Evolutionary conservation across 2,888 invertebrate genomes (phyloP).

Genomic region (Drosophila ustulata): DNA sequence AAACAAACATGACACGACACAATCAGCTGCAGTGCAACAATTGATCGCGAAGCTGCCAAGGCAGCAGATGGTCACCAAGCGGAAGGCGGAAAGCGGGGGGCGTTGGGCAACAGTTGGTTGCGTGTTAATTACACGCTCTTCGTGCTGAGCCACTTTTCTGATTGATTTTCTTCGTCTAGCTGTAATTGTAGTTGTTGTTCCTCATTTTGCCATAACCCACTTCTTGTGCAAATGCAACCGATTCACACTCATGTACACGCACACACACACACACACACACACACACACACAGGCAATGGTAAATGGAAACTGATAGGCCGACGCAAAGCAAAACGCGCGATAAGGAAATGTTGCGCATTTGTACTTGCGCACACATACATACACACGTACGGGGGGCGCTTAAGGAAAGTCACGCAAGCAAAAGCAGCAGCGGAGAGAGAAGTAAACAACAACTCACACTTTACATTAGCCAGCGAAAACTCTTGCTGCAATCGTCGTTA

Average conservation of each 20-base stretch:
- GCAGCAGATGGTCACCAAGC: constrained; percentile 1
- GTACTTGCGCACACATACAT: constrained; percentile 22
- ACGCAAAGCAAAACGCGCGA: constrained; percentile 56
- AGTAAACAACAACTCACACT: constrained; percentile 44
- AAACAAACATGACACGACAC: constrained; percentile 51
- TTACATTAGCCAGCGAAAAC: constrained; percentile 58
- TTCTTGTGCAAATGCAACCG: constrained; percentile 65
- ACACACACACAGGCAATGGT: constrained; percentile 26
- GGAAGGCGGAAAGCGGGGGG: neutral
- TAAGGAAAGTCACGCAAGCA: constrained; percentile 57
- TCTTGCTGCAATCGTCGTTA: constrained; percentile 47
- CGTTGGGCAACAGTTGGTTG: constrained; percentile 69
- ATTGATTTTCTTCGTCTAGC: constrained; percentile 53
- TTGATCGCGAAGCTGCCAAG: constrained; percentile 14
- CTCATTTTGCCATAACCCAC: constrained; percentile 74
- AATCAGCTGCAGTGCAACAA: constrained; percentile 47
- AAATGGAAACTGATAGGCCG: constrained; percentile 57
- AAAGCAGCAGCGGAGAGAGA: constrained; percentile 6
- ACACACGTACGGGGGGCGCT: constrained; percentile 29
- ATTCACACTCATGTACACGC: constrained; percentile 9
- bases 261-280: constrained; percentile 36
- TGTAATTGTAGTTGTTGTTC: constrained; percentile 36
- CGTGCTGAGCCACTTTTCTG: constrained; percentile 61
- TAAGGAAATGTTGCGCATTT: constrained; percentile 77
- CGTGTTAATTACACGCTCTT: constrained; percentile 62